Evolutionary conservation across 2,888 invertebrate species (phyloP).

Genomic region (Emesis furor): DNA sequence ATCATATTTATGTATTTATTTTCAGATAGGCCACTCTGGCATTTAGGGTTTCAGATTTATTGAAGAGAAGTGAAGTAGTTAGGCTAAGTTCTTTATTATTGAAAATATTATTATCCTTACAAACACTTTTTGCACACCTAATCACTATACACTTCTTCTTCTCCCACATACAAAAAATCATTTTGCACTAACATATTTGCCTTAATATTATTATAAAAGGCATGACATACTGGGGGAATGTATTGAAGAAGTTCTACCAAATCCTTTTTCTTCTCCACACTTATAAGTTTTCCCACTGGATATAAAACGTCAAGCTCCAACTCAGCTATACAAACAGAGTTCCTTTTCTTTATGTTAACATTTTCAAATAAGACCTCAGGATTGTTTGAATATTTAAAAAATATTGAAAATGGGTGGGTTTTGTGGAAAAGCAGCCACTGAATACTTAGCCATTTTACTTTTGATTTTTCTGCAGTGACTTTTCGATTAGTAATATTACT

Average conservation of each 20-base stretch:
- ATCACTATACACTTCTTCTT: too few relatives aligned
- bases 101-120: constrained; percentile 20
- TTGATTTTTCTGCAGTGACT: constrained; percentile 57
- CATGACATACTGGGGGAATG: constrained; percentile 56
- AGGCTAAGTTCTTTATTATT: constrained; percentile 35
- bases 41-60: constrained; percentile 33
- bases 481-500: constrained; percentile 68
- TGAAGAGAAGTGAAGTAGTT: constrained; percentile 31
- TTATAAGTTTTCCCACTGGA: constrained; percentile 65
- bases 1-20: constrained; percentile 8
- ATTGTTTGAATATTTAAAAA: constrained; percentile 65
- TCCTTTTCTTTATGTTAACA: constrained; percentile 63
- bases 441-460: constrained; percentile 62
- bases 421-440: constrained; percentile 51
- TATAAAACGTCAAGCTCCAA: constrained; percentile 66
- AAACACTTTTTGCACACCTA: too few relatives aligned
- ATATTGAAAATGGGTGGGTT: constrained; percentile 49
- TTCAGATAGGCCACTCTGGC: constrained; percentile 14
- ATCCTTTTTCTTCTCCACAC: constrained; percentile 68
- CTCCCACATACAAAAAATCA: too few relatives aligned
- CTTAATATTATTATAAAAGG: too few relatives aligned
- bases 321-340: constrained; percentile 36
- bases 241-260: constrained; percentile 65
- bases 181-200: too few relatives aligned
- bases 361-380: constrained; percentile 56